A percentile compares a stretch with the other conserved stretches of the same genome.
Conservation (phyloP, 1,140 invertebrate genomes). For the Achroia grisella region DNA sequence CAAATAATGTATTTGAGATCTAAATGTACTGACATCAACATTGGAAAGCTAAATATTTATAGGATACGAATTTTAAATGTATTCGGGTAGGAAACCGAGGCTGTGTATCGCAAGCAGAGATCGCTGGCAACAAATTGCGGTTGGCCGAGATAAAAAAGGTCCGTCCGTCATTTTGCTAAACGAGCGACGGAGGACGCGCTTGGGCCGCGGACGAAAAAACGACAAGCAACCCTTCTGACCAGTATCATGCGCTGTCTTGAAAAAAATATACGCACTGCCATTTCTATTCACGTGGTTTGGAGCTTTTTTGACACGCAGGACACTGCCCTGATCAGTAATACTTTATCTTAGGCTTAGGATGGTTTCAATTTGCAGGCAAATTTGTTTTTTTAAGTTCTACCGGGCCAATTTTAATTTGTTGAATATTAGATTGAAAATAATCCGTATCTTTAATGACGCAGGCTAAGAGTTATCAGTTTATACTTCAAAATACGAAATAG, state of each 20-base stretch:
- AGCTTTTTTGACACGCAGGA: not conserved
- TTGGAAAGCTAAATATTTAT: conserved; percentile 30
- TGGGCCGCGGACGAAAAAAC: conserved; percentile 27
- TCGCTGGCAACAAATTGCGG: conserved; percentile 62
- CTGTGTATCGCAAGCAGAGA: conserved; percentile 43
- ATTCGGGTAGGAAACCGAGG: conserved; percentile 20
- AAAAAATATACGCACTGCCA: conserved; percentile 42
- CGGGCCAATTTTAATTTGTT: too few relatives aligned
- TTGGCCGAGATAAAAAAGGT: conserved; percentile 64
- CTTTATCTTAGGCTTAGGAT: too few relatives aligned
- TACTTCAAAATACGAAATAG: too few relatives aligned
- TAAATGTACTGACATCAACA: conserved; percentile 18
- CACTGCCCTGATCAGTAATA: too few relatives aligned
- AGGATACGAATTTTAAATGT: conserved; percentile 39
- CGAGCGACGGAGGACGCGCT: conserved; percentile 37
- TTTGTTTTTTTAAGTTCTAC: too few relatives aligned
- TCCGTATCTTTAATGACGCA: too few relatives aligned
- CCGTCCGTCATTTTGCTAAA: conserved; percentile 65
- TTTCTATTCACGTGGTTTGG: conserved; percentile 31
- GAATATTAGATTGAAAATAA: too few relatives aligned
- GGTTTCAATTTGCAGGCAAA: too few relatives aligned
- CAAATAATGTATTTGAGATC: conserved; percentile 1
- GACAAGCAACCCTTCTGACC: conserved; percentile 22
- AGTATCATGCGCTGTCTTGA: conserved; percentile 31
- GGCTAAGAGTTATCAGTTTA: too few relatives aligned